phyloP scores from a whole-genome alignment of 2,113 vertebrate species.

The Perognathus longimembris region DNA sequence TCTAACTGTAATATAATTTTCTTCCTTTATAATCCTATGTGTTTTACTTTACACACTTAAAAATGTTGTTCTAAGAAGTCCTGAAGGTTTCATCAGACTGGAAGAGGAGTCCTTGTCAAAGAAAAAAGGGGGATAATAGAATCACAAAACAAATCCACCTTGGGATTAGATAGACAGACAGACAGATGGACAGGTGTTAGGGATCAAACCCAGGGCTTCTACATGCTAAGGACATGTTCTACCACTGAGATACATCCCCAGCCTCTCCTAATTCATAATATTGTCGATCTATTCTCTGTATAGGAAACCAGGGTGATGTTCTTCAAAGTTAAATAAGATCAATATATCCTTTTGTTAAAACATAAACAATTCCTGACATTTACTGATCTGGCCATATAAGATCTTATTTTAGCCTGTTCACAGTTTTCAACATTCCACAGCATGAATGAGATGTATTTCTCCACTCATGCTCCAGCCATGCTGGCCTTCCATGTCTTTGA shows the following conservation, averaged over 20 bases:
- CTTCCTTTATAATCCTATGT: conserved; percentile 18
- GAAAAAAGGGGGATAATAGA: neutral
- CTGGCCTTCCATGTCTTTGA: neutral
- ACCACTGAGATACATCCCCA: neutral
- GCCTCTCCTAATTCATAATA: conserved; percentile 24
- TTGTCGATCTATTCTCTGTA: neutral
- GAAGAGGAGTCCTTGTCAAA: neutral
- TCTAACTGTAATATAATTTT: neutral
- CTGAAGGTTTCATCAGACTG: conserved; percentile 3
- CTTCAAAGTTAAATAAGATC: conserved; percentile 43
- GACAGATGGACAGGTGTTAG: neutral
- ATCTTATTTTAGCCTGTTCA: conserved; percentile 19
- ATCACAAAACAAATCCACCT: neutral
- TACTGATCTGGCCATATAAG: neutral
- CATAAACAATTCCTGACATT: conserved; percentile 22
- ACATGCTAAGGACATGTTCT: neutral
- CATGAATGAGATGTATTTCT: neutral
- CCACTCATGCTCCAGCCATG: neutral
- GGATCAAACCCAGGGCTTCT: neutral
- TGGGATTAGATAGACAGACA: neutral
- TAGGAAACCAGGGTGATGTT: neutral
- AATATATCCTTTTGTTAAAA: neutral
- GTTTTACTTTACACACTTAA: conserved; percentile 44
- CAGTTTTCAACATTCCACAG: neutral
- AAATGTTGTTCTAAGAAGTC: conserved; percentile 42